phyloP scores from a whole-genome alignment of 2,113 vertebrate species.

The Tenebrosternarchus preto region DNA sequence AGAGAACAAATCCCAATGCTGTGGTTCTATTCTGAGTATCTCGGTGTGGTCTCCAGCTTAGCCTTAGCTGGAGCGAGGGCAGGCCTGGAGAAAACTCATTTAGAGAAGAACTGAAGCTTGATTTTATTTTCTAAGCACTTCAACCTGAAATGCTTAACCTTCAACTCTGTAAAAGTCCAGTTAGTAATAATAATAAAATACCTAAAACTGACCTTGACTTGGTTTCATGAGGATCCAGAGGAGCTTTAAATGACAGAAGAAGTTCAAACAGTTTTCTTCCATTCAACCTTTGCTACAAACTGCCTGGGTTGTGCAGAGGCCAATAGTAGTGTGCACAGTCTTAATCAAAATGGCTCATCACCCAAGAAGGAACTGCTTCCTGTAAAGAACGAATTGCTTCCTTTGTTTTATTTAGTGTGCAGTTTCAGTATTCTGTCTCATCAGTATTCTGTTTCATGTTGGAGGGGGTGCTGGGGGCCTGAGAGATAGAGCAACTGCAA shows the following conservation, averaged over 20 bases:
- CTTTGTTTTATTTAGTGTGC: conserved; percentile 33
- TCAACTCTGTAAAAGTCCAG: not conserved
- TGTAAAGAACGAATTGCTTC: conserved; percentile 38
- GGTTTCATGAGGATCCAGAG: not conserved
- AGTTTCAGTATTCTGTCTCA: conserved; percentile 37
- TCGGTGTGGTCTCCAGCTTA: not conserved
- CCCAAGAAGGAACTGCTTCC: conserved; percentile 51
- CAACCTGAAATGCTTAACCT: conserved; percentile 1
- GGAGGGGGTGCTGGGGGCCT: not conserved
- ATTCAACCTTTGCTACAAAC: conserved; percentile 11
- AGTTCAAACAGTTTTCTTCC: not conserved
- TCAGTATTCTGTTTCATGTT: not conserved
- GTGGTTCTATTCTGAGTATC: not conserved
- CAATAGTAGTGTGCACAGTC: conserved; percentile 60
- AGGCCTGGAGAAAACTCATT: too few relatives aligned
- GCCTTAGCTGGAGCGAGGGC: too few relatives aligned
- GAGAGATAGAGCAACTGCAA: not conserved
- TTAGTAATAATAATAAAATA: not conserved
- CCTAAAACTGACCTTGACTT: not conserved
- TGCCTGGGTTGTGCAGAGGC: conserved; percentile 26
- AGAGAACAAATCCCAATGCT: conserved; percentile 1
- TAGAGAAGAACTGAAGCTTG: too few relatives aligned
- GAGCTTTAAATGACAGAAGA: not conserved
- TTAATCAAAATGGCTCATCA: conserved; percentile 57
- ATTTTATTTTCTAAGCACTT: too few relatives aligned